phyloP scores from a whole-genome alignment of 1,140 invertebrate genomes.

The Platyura marginata region DNA sequence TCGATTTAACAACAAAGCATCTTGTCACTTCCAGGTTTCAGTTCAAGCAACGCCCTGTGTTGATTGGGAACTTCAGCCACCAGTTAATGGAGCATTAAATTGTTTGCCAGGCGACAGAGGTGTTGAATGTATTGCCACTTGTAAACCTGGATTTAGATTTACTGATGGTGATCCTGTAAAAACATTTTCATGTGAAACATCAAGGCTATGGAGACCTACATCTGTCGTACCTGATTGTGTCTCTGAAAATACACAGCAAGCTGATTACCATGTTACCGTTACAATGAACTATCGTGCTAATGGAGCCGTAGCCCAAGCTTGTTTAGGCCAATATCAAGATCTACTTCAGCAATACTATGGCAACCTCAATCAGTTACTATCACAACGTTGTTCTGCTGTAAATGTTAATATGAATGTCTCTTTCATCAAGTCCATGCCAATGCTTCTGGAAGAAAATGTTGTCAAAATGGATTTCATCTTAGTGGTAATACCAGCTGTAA shows the following conservation, averaged over 20 bases:
- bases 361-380: conserved; percentile 62
- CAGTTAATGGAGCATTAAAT: conserved; percentile 73
- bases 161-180: conserved; percentile 77
- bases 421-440: conserved; percentile 62
- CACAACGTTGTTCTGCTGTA: conserved; percentile 80
- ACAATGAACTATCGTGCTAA: conserved; percentile 78
- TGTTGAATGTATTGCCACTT: conserved; percentile 77
- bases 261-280: conserved; percentile 78
- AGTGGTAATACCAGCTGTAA: conserved; percentile 68
- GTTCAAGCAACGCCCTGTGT: conserved; percentile 88
- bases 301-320: conserved; percentile 64
- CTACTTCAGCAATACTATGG: conserved; percentile 63
- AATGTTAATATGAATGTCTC: conserved; percentile 90
- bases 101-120: conserved; percentile 61
- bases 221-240: conserved; percentile 86
- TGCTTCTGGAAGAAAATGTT: conserved; percentile 64
- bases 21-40: conserved; percentile 84
- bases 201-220: conserved; percentile 61
- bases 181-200: conserved; percentile 64
- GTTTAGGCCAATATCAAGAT: conserved; percentile 72
- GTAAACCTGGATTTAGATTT: conserved; percentile 78
- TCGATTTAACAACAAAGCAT: conserved; percentile 73
- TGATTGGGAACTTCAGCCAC: conserved; percentile 78
- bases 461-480: conserved; percentile 75
- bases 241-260: conserved; percentile 83